Base-by-base conservation (phyloP, 2,888 invertebrate genomes). In the Ochlodes sylvanus region DNA sequence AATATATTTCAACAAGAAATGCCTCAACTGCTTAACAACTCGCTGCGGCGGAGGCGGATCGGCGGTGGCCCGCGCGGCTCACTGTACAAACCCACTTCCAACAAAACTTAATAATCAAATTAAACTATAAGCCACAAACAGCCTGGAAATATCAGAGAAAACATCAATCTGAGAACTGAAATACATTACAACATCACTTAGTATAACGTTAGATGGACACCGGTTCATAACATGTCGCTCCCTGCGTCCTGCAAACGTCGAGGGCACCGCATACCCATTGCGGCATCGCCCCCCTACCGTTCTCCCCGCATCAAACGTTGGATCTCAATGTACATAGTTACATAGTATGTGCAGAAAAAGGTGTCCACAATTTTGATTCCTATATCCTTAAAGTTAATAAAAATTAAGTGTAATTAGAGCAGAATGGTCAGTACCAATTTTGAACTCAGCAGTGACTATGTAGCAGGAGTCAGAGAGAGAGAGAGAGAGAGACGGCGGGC, bases 1-100 rank as follows among this genome's bases (percentile, higher is more conserved):
- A 89, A 87, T 87, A 88, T 89, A 88, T 86, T 85, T 88, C 77
- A 88, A 88, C 87, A 88, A 87, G 85, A 87, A 87, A 86, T 86
- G 87, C 87, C 80, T 85, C 84, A 79, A 82, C 79, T 78, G 85
- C 81, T 77, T 74, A 77, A 77, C 79, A 74, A 77, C 60, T 63
- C 55, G 58, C 70, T 58, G 70, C 69, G 69, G 69, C 63, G 70
- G 62, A 69, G 69, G 70, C 69, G 63, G 62, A 19, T 32, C 57
- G 15, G 63, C 65, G 66, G 63, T 2, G 17, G 54, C 32, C 34
- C 34, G 50, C 63, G 52, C 32, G 63, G 63, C 56, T 44, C 55
- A 7, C 63, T 38, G 5, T 7, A 34, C 52, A 3, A n/a, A 17
- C 42, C n/a, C 63, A 56, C 12, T 44, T 64, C 54, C 41, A 70